These are phyloP conservation scores for Tribolium freemani DNA, from an alignment of 2,888 invertebrate species.

Conservation along the genomic window DNA sequence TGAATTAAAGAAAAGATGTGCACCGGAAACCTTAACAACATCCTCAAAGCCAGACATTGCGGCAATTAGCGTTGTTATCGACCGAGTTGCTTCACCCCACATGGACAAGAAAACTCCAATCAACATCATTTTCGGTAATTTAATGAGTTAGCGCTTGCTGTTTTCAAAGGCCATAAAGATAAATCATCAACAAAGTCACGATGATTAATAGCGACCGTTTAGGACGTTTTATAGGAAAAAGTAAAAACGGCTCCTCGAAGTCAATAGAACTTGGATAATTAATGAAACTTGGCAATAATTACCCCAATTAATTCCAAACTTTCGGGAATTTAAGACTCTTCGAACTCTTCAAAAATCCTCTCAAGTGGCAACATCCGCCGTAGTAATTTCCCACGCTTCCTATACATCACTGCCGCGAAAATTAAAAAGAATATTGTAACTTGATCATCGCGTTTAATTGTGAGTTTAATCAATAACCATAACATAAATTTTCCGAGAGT, in stretches of 20 bases:
- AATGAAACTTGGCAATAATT: conserved; percentile 31
- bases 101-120: conserved; percentile 11
- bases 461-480: conserved; percentile 12
- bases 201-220: conserved; percentile 32
- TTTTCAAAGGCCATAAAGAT: conserved; percentile 21
- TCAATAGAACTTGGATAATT: conserved; percentile 34
- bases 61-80: conserved; percentile 41
- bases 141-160: conserved; percentile 3
- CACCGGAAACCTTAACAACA: conserved; percentile 44
- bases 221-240: conserved; percentile 33
- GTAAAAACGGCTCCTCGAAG: conserved; percentile 23
- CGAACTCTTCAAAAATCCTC: background rate
- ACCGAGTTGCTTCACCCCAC: conserved; percentile 30
- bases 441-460: conserved; percentile 3
- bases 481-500: conserved; percentile 12
- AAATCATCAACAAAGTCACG: conserved; percentile 31
- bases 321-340: conserved; percentile 1
- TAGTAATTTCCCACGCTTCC: conserved; percentile 14
- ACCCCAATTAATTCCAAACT: conserved; percentile 20
- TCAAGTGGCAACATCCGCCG: conserved; percentile 1
- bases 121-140: conserved; percentile 7
- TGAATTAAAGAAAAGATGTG: conserved; percentile 40
- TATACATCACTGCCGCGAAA: background rate
- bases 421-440: conserved; percentile 1
- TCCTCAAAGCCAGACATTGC: conserved; percentile 38